Percentiles rank a stretch among this genome's conserved stretches.
phyloP scores from a whole-genome alignment of 2,113 vertebrate genomes.

The Chunga burmeisteri region DNA sequence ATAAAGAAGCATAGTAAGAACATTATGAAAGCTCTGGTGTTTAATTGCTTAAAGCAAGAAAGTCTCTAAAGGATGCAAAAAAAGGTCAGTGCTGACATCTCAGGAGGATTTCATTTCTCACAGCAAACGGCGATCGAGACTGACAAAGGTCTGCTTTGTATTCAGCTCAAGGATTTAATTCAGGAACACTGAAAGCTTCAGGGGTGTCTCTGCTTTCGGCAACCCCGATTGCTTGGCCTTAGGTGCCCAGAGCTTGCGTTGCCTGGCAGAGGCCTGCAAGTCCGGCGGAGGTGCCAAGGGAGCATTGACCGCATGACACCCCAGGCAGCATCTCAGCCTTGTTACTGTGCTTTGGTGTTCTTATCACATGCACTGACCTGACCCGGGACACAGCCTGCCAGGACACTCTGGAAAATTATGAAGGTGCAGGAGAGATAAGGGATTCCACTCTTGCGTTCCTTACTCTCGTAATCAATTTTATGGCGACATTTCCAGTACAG shows the following conservation, averaged over 20 bases:
- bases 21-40: background rate
- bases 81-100: background rate
- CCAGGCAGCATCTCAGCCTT: background rate
- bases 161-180: background rate
- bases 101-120: background rate
- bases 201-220: background rate
- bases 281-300: accelerated
- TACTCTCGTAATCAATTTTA: background rate
- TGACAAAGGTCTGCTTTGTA: background rate
- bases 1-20: background rate
- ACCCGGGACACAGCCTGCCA: background rate
- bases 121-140: background rate
- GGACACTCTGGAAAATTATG: background rate
- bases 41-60: background rate
- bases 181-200: background rate
- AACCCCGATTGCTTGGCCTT: background rate
- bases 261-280: background rate
- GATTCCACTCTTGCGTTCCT: background rate
- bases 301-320: background rate
- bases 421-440: background rate
- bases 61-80: background rate
- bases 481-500: background rate
- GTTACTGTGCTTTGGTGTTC: background rate
- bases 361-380: background rate
- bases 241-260: background rate